phyloP scores from a whole-genome alignment of 2,888 invertebrate genomes.

The Thecocarcelia acutangulata region DNA sequence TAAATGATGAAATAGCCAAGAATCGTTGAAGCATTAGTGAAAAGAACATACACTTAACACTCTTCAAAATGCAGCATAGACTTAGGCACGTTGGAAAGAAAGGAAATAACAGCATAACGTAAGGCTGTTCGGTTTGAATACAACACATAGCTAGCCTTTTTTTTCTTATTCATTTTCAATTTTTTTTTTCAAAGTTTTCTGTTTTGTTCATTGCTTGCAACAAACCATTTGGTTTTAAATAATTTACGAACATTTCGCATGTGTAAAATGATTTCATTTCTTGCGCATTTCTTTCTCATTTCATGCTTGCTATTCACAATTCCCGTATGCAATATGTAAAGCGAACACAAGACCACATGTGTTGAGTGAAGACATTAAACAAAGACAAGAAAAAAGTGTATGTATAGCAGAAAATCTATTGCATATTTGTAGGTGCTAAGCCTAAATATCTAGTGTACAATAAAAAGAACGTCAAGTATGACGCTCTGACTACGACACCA shows the following conservation, averaged over 20 bases:
- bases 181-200: not conserved
- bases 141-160: constrained; percentile 6
- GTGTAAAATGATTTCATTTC: constrained; percentile 63
- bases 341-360: constrained; percentile 53
- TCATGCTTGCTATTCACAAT: constrained; percentile 15
- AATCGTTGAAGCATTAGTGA: constrained; percentile 60
- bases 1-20: constrained; percentile 65
- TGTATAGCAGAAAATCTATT: constrained; percentile 61
- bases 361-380: constrained; percentile 47
- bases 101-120: constrained; percentile 43
- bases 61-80: constrained; percentile 51
- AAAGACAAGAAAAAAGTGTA: constrained; percentile 1
- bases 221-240: constrained; percentile 58
- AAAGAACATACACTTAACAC: constrained; percentile 62
- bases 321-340: constrained; percentile 36
- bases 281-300: constrained; percentile 18
- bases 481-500: constrained; percentile 56
- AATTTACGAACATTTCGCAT: constrained; percentile 69
- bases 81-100: not conserved
- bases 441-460: constrained; percentile 48
- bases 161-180: not conserved
- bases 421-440: constrained; percentile 71
- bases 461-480: constrained; percentile 52
- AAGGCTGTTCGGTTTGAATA: constrained; percentile 20
- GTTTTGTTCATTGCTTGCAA: not conserved